Evolutionary conservation across 2,888 invertebrate genomes (phyloP), one percentile per base, ranked within the genome.

Genomic region (Rugalucina vietnamica): DNA sequence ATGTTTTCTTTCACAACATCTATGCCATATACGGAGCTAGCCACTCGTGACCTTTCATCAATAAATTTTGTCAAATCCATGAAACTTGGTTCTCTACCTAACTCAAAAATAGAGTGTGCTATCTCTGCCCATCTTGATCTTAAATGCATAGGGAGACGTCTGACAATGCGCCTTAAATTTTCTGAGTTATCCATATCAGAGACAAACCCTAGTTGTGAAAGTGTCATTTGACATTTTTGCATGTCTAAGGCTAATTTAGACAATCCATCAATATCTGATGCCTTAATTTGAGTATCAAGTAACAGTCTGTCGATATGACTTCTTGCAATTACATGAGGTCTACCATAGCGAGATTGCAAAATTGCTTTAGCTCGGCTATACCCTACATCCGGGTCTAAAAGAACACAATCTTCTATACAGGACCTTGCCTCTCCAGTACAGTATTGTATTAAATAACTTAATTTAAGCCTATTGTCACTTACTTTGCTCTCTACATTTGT

Each of bases 51-150:
- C 29, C 65, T 73, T 65, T 79, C 32, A 69, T 80, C 75, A 50
- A 80, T 49, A 70, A 70, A 80, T 49, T 36, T 77, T 12, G 49
- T 27, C 27, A 80, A 65, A 70, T 80, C 80, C 29, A n/a, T 24
- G 54, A 80, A 80, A 21, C 79, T 21, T 43, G 81, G 71, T 54
- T 81, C 81, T 71, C 81, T 81, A 81, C 75, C 76, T 12, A 70
- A 81, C 74, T 79, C 72, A 27, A 18, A 74, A 36, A 76, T 76
- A 10, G 50, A 32, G 36, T 81, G 76, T 49, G 81, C 81, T 27
- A 75, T 54, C 12, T 81, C 70, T 24, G 76, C 81, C 76, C 81
- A 81, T 75, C 70, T 81, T 24, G 34, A 18, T 69, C 80, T 74
- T 36, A 80, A 36, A 74, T 74, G 36, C 21, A 57, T 80, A 24